Percentiles rank a stretch among this genome's conserved stretches.
phyloP scores from a whole-genome alignment of 2,888 invertebrate species.

The Pseudanteris insignis region DNA sequence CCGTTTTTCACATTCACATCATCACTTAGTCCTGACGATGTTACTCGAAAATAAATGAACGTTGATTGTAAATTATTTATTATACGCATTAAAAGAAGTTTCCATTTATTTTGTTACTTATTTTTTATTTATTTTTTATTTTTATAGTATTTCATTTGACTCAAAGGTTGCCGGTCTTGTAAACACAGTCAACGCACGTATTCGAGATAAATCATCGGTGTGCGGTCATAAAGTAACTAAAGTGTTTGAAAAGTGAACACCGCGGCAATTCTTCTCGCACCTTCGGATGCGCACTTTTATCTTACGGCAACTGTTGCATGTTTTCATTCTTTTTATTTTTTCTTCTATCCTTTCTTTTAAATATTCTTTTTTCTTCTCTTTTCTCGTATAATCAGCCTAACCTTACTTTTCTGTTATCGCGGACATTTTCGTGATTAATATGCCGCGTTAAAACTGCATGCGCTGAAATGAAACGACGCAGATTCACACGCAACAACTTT shows the following conservation, averaged over 20 bases:
- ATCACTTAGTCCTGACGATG: too few relatives aligned
- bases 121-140: not conserved
- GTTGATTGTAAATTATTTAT: too few relatives aligned
- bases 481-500: not conserved
- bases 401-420: slow-evolving; percentile 18
- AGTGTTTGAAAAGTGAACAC: slow-evolving; percentile 34
- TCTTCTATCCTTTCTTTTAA: not conserved
- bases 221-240: slow-evolving; percentile 34
- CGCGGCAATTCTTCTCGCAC: slow-evolving; percentile 29
- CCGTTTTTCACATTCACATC: too few relatives aligned
- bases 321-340: slow-evolving; percentile 8
- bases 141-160: not conserved
- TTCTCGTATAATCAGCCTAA: slow-evolving; percentile 7
- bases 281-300: slow-evolving; percentile 22
- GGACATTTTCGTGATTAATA: slow-evolving; percentile 17
- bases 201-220: slow-evolving; percentile 30
- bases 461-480: slow-evolving; percentile 3
- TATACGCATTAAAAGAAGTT: too few relatives aligned
- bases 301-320: slow-evolving; percentile 13
- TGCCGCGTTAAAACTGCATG: slow-evolving; percentile 18
- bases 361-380: not conserved
- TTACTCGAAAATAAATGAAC: too few relatives aligned
- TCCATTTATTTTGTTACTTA: not conserved
- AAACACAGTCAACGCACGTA: slow-evolving; percentile 22
- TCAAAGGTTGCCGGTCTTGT: slow-evolving; percentile 9